phyloP scores from a whole-genome alignment of 2,888 invertebrate species.

The Stictocephala bisonia region DNA sequence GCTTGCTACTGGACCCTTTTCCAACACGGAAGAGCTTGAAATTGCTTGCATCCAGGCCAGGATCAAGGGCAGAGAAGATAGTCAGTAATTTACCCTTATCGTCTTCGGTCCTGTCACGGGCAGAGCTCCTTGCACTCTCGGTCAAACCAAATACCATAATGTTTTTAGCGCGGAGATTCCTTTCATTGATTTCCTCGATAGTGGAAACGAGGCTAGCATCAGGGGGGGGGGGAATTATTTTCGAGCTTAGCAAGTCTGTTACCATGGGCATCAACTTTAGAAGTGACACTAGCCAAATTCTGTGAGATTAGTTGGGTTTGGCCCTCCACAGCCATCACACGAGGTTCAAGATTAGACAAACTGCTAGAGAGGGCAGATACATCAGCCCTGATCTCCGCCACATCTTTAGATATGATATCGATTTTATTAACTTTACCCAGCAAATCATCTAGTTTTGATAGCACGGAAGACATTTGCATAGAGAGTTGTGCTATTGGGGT shows the following conservation, averaged over 20 bases:
- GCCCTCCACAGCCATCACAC: neutral
- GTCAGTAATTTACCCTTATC: conserved; percentile 1
- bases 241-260: neutral
- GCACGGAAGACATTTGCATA: no score
- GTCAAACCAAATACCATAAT: conserved; percentile 4
- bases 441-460: conserved; percentile 3
- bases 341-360: neutral
- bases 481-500: neutral
- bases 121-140: conserved; percentile 2
- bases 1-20: conserved; percentile 4
- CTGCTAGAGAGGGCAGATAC: neutral
- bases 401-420: conserved; percentile 2
- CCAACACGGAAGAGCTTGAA: neutral
- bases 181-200: conserved; percentile 18
- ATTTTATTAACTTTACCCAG: conserved; percentile 11
- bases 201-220: neutral
- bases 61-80: neutral
- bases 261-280: neutral
- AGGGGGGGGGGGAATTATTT: neutral
- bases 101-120: neutral
- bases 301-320: neutral
- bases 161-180: conserved; percentile 16
- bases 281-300: neutral
- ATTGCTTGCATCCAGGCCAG: neutral
- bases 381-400: conserved; percentile 2